A percentile compares a stretch with the other conserved stretches of the same genome.
phyloP scores from a whole-genome alignment of 1,140 invertebrate genomes.

The Nautilus pompilius region DNA sequence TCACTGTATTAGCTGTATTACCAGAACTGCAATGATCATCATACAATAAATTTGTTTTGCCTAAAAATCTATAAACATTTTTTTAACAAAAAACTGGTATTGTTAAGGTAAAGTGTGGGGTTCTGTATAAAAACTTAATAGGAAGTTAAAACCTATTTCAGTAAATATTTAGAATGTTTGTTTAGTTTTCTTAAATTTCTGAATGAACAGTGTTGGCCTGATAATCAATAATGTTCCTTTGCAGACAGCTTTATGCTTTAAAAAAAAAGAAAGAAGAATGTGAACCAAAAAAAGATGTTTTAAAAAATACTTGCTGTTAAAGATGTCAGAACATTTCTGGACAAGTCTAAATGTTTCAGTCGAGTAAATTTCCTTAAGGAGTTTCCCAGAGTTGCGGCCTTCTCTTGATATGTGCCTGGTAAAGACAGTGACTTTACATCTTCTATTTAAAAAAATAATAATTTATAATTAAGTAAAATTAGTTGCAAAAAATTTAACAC shows the following conservation, averaged over 20 bases:
- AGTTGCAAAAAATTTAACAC: too few species aligned
- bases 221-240: neutral
- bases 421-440: slow-evolving; percentile 52
- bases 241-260: neutral
- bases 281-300: neutral
- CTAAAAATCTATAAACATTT: too few species aligned
- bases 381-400: slow-evolving; percentile 47
- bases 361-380: slow-evolving; percentile 49
- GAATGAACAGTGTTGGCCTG: too few species aligned
- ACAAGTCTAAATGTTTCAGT: slow-evolving; percentile 52
- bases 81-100: too few species aligned
- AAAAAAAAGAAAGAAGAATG: neutral
- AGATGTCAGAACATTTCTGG: slow-evolving; percentile 48
- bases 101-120: too few species aligned
- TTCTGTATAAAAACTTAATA: too few species aligned
- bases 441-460: slow-evolving; percentile 40
- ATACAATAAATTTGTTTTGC: too few species aligned
- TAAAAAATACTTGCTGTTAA: slow-evolving; percentile 24
- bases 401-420: slow-evolving; percentile 55
- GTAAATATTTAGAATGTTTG: too few species aligned
- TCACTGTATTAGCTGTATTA: too few species aligned
- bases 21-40: too few species aligned
- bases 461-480: neutral
- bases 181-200: too few species aligned
- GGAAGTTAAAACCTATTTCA: too few species aligned